Base-by-base conservation (phyloP, 2,888 invertebrate genomes). In the Caenorhabditis angaria region DNA sequence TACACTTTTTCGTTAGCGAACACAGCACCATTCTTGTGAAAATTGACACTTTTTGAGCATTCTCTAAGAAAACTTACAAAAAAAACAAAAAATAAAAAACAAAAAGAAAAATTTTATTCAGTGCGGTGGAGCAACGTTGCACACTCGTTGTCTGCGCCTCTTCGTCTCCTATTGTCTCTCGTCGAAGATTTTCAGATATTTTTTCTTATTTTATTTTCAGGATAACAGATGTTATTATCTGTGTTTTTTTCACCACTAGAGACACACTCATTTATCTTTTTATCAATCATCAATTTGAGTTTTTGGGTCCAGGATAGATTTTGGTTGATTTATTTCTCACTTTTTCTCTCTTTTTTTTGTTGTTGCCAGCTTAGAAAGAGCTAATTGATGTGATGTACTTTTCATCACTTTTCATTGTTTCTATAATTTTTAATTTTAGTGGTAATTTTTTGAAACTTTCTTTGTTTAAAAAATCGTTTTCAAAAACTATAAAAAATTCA, bases 101-200 rank as follows among this genome's bases (percentile, higher is more conserved):
- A 2, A 53, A 27, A 25, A 53, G n/a, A n/a, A n/a, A n/a, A n/a
- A n/a, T n/a, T n/a, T 53, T 27, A 24, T 24, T 53, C 41, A 10
- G 3, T 41, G 14, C 41, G 18, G 18, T 41, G 18, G 41, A 41
- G 41, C 41, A 41, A 18, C 18, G 41, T 41, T 41, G 41, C 41
- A 41, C 56, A 56, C 57, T 60, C 53, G 28, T n/a, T 3, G 6
- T 68, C 64, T 63, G 41, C 32, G 48, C 60, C 61, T 69, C 69
- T 53, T 28, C 35, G 2, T 28, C 60, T 29, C 28, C 3, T 51
- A 51, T 24, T 10, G 32, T 64, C 64, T 69, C 61, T 51, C 41
- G 41, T 14, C 41, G 18, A 41, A 41, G 2, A 18, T 41, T 41
- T 18, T 18, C 14, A 41, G 14, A 41, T 41, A 18, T 41, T 41